Percentiles rank a stretch among this genome's conserved stretches.
phyloP scores from a whole-genome alignment of 2,888 invertebrate species.

The Osmoderma eremita region DNA sequence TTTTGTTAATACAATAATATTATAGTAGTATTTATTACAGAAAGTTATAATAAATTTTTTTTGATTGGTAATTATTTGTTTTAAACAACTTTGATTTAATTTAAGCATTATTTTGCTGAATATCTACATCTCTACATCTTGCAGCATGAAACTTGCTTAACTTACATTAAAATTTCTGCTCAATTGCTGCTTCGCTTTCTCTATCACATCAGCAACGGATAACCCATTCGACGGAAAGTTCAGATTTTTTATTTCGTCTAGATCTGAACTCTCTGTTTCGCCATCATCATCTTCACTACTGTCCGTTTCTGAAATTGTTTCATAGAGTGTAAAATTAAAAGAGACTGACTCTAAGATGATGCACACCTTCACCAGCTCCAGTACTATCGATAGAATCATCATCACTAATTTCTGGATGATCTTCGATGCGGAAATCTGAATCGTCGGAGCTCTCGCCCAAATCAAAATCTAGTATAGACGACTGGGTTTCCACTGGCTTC shows the following conservation, averaged over 20 bases:
- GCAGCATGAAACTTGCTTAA: too few species aligned
- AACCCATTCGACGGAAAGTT: conserved; percentile 59
- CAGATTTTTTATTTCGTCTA: conserved; percentile 59
- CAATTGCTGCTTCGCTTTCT: conserved; percentile 65
- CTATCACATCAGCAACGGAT: conserved; percentile 66
- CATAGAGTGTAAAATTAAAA: background rate
- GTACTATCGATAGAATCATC: conserved; percentile 80
- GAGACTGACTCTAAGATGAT: too few species aligned
- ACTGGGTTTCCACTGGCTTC: conserved; percentile 80
- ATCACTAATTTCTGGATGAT: conserved; percentile 82
- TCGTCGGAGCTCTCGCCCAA: conserved; percentile 93
- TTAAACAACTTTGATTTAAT: too few species aligned
- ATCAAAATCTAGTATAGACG: conserved; percentile 83
- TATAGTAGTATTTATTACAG: too few species aligned
- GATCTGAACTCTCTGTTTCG: conserved; percentile 57
- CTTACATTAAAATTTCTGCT: conserved; percentile 58
- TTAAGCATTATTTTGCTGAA: too few species aligned
- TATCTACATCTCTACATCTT: too few species aligned
- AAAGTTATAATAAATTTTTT: too few species aligned
- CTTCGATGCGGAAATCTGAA: conserved; percentile 92
- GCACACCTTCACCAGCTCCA: conserved; percentile 65
- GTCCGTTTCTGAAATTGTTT: conserved; percentile 48
- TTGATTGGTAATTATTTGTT: too few species aligned
- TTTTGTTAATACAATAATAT: too few species aligned
- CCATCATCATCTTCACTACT: conserved; percentile 58